phyloP scores from a whole-genome alignment of 2,888 invertebrate species.

The Monoplex corrugatus region DNA sequence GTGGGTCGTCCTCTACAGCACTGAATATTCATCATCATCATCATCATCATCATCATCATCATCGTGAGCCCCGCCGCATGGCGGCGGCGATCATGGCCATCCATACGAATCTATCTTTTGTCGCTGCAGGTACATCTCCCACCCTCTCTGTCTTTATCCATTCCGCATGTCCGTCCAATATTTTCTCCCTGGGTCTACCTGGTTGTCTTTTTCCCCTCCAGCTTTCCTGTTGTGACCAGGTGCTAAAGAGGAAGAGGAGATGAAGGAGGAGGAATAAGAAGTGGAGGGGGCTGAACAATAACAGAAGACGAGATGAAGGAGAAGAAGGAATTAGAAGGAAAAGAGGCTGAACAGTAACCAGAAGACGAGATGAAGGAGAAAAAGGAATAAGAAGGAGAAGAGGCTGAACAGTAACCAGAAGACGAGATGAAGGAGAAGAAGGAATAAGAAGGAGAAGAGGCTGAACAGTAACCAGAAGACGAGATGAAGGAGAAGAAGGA shows the following conservation, averaged over 20 bases:
- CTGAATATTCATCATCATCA: no score
- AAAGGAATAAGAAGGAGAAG: background rate
- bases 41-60: no score
- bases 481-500: no score
- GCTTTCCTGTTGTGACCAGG: background rate
- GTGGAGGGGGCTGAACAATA: background rate
- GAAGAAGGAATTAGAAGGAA: background rate
- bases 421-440: background rate
- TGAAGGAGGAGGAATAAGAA: background rate
- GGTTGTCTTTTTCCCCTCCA: background rate
- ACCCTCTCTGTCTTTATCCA: background rate
- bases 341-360: no score
- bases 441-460: background rate
- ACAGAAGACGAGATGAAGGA: background rate
- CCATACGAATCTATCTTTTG: no score
- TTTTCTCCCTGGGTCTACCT: background rate
- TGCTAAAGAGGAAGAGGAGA: background rate
- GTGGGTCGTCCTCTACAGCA: no score
- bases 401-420: background rate
- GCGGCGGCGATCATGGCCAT: no score
- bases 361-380: background rate
- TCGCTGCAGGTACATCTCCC: no score
- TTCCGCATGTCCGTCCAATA: background rate
- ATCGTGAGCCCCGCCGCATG: no score
- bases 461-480: background rate